phyloP scores from a whole-genome alignment of 2,113 vertebrate species.

The Antechinus flavipes region DNA sequence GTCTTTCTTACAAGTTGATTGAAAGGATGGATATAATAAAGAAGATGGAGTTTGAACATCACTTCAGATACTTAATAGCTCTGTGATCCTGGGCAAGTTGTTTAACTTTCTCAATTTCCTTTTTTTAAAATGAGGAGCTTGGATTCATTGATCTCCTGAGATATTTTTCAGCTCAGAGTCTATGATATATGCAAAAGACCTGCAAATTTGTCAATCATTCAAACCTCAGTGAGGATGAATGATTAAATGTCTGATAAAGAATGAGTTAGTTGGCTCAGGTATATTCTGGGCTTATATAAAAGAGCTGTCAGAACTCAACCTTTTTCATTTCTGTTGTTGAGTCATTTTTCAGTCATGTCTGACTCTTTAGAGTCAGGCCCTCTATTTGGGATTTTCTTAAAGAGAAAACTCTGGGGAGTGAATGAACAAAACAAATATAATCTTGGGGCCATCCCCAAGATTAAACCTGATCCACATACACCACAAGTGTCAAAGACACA shows the following conservation, averaged over 20 bases:
- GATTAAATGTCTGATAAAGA: not conserved
- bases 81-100: not conserved
- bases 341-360: too few relatives aligned
- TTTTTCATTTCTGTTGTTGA: not conserved
- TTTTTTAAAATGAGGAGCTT: not conserved
- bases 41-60: not conserved
- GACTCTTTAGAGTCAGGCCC: too few relatives aligned
- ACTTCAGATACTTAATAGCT: not conserved
- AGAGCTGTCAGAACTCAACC: not conserved
- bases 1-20: not conserved
- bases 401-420: not conserved
- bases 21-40: not conserved
- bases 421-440: not conserved
- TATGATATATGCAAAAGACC: not conserved
- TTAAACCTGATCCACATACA: not conserved
- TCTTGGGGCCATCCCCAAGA: not conserved
- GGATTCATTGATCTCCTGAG: not conserved
- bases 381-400: too few relatives aligned
- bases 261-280: not conserved
- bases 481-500: not conserved
- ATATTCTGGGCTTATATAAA: not conserved
- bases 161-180: not conserved
- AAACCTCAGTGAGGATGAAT: not conserved
- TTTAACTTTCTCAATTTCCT: not conserved
- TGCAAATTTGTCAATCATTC: not conserved